Conservation (phyloP, 2,113 vertebrate genomes). For the Picathartes gymnocephalus region DNA sequence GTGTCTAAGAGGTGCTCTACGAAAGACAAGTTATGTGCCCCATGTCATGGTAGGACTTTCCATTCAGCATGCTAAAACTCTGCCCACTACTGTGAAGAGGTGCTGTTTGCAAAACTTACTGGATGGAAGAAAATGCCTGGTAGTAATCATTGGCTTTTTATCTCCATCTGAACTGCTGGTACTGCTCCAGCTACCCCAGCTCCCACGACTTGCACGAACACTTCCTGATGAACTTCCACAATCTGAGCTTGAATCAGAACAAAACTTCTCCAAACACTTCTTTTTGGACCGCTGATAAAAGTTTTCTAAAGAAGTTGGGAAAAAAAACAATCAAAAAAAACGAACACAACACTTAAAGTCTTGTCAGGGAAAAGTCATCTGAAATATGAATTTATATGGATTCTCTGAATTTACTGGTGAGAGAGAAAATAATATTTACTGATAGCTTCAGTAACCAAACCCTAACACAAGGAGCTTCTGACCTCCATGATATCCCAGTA, state of each 20-base stretch:
- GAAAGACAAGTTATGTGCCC: not conserved
- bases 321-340: not conserved
- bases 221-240: slow-evolving; percentile 91
- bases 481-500: not conserved
- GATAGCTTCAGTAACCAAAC: not conserved
- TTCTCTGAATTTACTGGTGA: not conserved
- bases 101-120: slow-evolving; percentile 70
- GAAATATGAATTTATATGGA: not conserved
- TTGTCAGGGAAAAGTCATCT: not conserved
- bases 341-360: not conserved
- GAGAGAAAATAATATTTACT: not conserved
- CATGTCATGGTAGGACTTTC: not conserved
- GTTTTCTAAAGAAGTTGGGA: slow-evolving; percentile 41
- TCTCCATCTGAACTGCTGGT: slow-evolving; percentile 93
- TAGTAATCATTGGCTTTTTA: slow-evolving; percentile 72
- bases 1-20: not conserved
- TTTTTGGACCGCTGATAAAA: slow-evolving; percentile 69
- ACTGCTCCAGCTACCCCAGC: slow-evolving; percentile 98
- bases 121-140: slow-evolving; percentile 76
- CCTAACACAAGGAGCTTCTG: not conserved
- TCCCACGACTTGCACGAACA: slow-evolving; percentile 90
- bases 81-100: not conserved
- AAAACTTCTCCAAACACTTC: slow-evolving; percentile 80
- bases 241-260: slow-evolving; percentile 92
- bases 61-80: not conserved